A percentile compares a stretch with the other conserved stretches of the same genome.
phyloP scores from a whole-genome alignment of 2,888 invertebrate genomes.

The Hirtodrosophila cameraria region DNA sequence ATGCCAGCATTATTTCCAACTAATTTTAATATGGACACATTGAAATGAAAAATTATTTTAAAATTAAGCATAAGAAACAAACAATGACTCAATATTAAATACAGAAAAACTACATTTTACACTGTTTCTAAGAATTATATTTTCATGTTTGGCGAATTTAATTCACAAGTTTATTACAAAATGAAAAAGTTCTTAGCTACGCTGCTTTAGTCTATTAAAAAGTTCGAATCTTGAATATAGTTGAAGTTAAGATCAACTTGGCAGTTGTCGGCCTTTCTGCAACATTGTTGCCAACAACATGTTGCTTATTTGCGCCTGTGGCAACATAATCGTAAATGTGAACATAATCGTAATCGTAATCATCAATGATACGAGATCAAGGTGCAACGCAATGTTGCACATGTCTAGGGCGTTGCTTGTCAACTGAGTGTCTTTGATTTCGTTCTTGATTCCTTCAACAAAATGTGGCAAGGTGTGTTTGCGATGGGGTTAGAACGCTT shows the following conservation, averaged over 20 bases:
- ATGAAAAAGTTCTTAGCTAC: too few species aligned
- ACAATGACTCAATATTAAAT: too few species aligned
- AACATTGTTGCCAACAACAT: slow-evolving; percentile 47
- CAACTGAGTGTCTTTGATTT: slow-evolving; percentile 70
- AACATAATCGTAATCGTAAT: slow-evolving; percentile 14
- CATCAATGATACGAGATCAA: slow-evolving; percentile 40
- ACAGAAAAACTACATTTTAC: too few species aligned
- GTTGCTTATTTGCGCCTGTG: slow-evolving; percentile 17
- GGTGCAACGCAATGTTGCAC: slow-evolving; percentile 63
- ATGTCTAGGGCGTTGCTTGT: slow-evolving; percentile 72
- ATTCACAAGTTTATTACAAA: too few species aligned
- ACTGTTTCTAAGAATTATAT: too few species aligned
- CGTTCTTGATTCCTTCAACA: slow-evolving; percentile 56
- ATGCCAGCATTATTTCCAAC: too few species aligned
- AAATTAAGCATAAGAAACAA: too few species aligned
- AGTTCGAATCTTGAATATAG: too few species aligned
- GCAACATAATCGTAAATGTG: slow-evolving; percentile 23
- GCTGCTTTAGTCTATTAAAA: too few species aligned
- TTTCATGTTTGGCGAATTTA: too few species aligned
- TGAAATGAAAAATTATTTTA: too few species aligned
- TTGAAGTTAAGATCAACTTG: not conserved
- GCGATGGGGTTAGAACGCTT: slow-evolving; percentile 61
- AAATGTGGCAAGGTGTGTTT: slow-evolving; percentile 57
- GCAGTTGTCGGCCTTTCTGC: slow-evolving; percentile 12
- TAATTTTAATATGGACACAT: too few species aligned